These are phyloP conservation scores for Nothura maculosa DNA, from an alignment of 2,797 vertebrate genomes.

Conservation along the genomic window DNA sequence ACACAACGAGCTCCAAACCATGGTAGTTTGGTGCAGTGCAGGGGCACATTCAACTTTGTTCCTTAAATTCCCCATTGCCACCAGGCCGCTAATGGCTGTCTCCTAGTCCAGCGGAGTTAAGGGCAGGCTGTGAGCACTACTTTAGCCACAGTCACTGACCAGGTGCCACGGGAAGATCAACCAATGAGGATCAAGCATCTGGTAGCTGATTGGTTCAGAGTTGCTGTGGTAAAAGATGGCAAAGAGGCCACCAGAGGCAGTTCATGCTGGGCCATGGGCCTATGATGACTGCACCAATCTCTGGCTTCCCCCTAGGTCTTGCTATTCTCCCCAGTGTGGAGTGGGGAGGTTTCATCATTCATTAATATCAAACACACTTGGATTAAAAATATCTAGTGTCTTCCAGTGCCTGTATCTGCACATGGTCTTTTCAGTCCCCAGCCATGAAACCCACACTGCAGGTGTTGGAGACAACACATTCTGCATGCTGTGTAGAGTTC, in stretches of 20 bases:
- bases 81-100: background rate
- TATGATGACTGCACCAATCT: background rate
- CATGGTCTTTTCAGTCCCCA: background rate
- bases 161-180: fast-evolving
- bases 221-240: background rate
- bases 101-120: background rate
- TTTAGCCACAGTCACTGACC: background rate
- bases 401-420: background rate
- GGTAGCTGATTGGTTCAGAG: background rate
- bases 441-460: fast-evolving
- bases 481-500: background rate
- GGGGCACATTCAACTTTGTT: background rate
- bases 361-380: background rate
- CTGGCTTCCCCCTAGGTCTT: background rate
- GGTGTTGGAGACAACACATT: background rate
- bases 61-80: background rate
- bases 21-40: fast-evolving
- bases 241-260: fast-evolving
- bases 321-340: fast-evolving
- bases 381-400: background rate
- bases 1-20: fast-evolving
- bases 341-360: background rate
- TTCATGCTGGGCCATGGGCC: background rate
- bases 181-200: background rate
- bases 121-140: background rate